Percentiles rank a stretch among this genome's conserved stretches.
Conservation (phyloP, 2,888 invertebrate genomes). For the Petrophora chlorosata region DNA sequence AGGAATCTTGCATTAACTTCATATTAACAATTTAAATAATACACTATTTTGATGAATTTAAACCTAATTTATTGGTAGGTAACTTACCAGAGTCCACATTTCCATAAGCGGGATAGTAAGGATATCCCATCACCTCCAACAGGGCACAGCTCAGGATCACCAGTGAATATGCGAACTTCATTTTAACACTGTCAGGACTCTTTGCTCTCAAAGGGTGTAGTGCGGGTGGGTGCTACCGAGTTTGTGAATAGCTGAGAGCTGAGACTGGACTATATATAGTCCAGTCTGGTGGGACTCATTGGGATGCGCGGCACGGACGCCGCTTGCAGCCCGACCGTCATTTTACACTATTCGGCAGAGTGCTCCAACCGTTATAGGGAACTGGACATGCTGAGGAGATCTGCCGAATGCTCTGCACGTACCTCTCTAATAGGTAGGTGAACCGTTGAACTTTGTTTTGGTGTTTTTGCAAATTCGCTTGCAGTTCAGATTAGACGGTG, state of each 20-base stretch:
- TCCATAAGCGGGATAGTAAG: slow-evolving; percentile 72
- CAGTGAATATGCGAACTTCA: slow-evolving; percentile 56
- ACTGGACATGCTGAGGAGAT: slow-evolving; percentile 58
- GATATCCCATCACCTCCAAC: slow-evolving; percentile 61
- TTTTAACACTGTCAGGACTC: slow-evolving; percentile 46
- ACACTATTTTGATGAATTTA: too few relatives aligned
- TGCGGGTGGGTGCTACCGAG: slow-evolving; percentile 52
- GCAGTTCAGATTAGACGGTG: slow-evolving; percentile 27
- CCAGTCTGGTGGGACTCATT: slow-evolving; percentile 67
- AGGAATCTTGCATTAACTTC: too few relatives aligned
- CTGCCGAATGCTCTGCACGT: slow-evolving; percentile 64
- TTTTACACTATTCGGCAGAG: slow-evolving; percentile 65
- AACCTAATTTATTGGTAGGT: too few relatives aligned
- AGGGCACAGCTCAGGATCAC: slow-evolving; percentile 58
- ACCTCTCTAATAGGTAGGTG: slow-evolving; percentile 46
- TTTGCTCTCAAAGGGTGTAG: slow-evolving; percentile 51
- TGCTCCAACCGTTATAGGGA: slow-evolving; percentile 70
- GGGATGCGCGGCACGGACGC: slow-evolving; percentile 65
- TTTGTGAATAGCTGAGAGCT: slow-evolving; percentile 54
- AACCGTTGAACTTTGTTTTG: slow-evolving; percentile 61
- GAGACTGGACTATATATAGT: slow-evolving; percentile 69
- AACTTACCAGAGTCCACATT: slow-evolving; percentile 73
- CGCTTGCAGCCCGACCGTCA: slow-evolving; percentile 57
- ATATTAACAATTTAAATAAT: too few relatives aligned
- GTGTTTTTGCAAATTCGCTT: slow-evolving; percentile 41